Base-by-base conservation (phyloP, 2,888 invertebrate genomes). In the Incurvaria masculella region DNA sequence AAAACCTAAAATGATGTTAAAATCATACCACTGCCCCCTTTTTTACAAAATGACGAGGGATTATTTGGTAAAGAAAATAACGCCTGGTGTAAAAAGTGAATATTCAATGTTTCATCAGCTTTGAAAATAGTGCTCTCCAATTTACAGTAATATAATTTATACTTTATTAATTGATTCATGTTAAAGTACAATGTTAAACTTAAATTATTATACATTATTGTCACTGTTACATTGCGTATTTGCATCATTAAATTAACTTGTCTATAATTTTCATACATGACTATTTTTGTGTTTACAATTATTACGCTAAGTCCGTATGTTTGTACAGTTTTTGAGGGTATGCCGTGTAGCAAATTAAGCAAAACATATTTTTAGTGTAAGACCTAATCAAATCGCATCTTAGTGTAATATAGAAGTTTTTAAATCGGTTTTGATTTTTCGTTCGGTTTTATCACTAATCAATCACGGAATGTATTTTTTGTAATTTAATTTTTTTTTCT, bases 311-410 rank as follows among this genome's bases (percentile, higher is more conserved):
- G 61, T 70, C 60, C 64, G 67, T 66, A 69, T 68, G 72, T 76
- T 75, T 78, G 76, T 78, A 76, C 78, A 78, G 76, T 73, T 74
- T 72, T 70, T 72, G 73, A 69, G 64, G 64, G 72, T 72, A 73
- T 70, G 71, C 75, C 72, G 75, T 68, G 70, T 76, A 76, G 78
- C 60, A 60, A 57, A 64, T 58, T 74, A 74, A 75, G 75, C 73
- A 67, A 75, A 65, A 74, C 72, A 73, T 72, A 74, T 74, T 76
- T 46, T 68, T 73, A 69, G 70, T 63, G 60, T 76, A 75, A 76
- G 74, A 72, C 74, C 76, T 75, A 75, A 75, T 75, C 75, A 78
- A 78, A 78, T 75, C 75, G 75, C 71, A 69, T 72, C 64, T 66
- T 75, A 76, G 70, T 74, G 73, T 72, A 72, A 62, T 62, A 71